Base-by-base conservation (phyloP, 2,888 invertebrate species). In the Lithosia quadra region DNA sequence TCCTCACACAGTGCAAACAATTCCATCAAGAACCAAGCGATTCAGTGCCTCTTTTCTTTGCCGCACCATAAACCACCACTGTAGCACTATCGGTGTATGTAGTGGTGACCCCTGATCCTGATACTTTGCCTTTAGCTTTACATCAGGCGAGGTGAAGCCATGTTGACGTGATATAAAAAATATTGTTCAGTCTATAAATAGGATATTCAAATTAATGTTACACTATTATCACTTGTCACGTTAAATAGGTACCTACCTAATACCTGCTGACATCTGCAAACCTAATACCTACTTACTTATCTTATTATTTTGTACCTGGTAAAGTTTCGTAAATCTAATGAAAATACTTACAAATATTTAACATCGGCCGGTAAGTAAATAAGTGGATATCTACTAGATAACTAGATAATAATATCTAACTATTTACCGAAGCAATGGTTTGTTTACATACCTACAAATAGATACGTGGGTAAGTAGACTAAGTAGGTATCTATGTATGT, bases 311-410 rank as follows among this genome's bases (percentile, higher is more conserved):
- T 8, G 5, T 18, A 7, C 18, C 43, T n/a, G n/a, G n/a, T 49
- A 49, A 49, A n/a, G 49, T 49, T 49, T n/a, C 49, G 49, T 49
- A 49, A 49, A 49, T 49, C 49, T 49, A 49, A 49, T n/a, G 49
- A 49, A 43, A 43, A 43, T 43, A 18, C n/a, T n/a, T 49, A 49
- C 49, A 49, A 49, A 49, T 49, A 49, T 49, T 49, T n/a, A 49
- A n/a, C 49, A 49, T 49, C 49, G 49, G 49, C 49, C n/a, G 49
- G 49, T 49, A 49, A 49, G 49, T 49, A 49, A 49, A 49, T 49
- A 49, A n/a, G 8, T n/a, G 8, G n/a, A 49, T n/a, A n/a, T 49
- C 49, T 49, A 9, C n/a, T n/a, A 49, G 8, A 49, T 49, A 49
- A 43, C 43, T 43, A 43, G 43, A 49, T 49, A 49, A 18, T 49